Evolutionary conservation across 2,888 invertebrate genomes (phyloP).

Genomic region (Entomobrya proxima): DNA sequence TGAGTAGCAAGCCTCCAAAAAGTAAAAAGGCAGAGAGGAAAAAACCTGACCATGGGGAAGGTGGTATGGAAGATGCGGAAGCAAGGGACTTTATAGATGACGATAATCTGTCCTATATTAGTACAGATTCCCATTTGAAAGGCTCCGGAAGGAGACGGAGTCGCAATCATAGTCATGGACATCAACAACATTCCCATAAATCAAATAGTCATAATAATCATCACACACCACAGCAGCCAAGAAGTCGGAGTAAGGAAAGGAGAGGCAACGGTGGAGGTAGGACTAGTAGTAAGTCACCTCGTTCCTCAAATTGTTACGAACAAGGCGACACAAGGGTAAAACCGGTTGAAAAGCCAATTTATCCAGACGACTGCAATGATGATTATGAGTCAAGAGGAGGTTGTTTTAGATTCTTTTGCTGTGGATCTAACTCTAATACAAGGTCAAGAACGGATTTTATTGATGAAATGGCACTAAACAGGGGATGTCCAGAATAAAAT

Average conservation of each 20-base stretch:
- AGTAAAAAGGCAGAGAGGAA: background rate
- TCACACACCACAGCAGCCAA: background rate
- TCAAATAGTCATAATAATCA: background rate
- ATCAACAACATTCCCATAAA: background rate
- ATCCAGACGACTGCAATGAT: background rate
- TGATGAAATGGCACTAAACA: background rate
- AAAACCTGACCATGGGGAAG: background rate
- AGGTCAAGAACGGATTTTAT: background rate
- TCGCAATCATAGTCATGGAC: background rate
- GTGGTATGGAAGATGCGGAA: background rate
- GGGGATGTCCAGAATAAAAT: background rate
- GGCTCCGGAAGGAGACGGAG: background rate
- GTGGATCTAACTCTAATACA: background rate
- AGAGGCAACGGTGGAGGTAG: no score
- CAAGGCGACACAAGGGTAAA: background rate
- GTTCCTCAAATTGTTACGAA: background rate
- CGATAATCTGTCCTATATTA: background rate
- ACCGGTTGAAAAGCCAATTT: background rate
- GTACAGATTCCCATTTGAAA: background rate
- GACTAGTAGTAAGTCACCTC: conserved; percentile 8
- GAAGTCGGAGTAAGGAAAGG: conserved; percentile 2
- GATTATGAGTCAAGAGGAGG: background rate
- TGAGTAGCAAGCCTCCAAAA: background rate
- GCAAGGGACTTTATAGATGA: background rate
- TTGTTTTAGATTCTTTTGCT: conserved; percentile 33